Base-by-base conservation (phyloP, 1,140 invertebrate genomes). In the Anastatus disparis region DNA sequence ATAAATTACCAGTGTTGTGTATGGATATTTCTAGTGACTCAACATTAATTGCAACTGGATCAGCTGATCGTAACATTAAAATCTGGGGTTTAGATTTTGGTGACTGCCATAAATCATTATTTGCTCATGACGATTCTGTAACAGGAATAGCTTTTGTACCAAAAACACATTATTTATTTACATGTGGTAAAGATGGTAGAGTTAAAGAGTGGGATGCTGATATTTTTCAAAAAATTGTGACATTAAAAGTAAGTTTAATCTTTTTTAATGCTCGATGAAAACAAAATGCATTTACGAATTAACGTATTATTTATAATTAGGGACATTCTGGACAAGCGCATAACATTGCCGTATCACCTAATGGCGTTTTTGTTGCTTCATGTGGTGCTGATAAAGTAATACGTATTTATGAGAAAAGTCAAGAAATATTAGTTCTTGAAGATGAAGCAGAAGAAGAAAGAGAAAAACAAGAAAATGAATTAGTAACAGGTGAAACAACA, bases 61-160 rank as follows among this genome's bases (percentile, higher is more conserved):
- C 97, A 17, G 93, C 93, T 0, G 98, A 99, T 86, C 89, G 97
- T 22, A 98, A 96, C 84, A 90, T 99, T 4, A 98, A 99, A 88
- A 93, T 99, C 72, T 99, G 97, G 97, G 97, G 97, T 50, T 89
- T 99, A 81, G 97, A 99, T 85, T 99, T 98, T 87, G 98, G 98
- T 20, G 97, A 99, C 84, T 99, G 97, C 78, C 94, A 95, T 81
- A 92, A 90, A 74, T 94, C 93, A 0, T 84, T 94, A 64, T 93
- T 94, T 85, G 97, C 96, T 2, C 97, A 99, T 84, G 96, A 99
- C 78, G 96, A 98, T 81, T 95, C 95, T 7, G 91, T 99, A 2
- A 97, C 94, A 56, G 91, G 92, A 53, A 79, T 99, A 3, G 89
- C 92, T 76, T 99, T 99, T 79, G 90, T 98, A 15, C 92, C 94